Percentiles rank a stretch among this genome's conserved stretches.
These are phyloP conservation scores for Tuberolachnus salignus DNA, from an alignment of 2,888 invertebrate genomes.

Conservation along the genomic window DNA sequence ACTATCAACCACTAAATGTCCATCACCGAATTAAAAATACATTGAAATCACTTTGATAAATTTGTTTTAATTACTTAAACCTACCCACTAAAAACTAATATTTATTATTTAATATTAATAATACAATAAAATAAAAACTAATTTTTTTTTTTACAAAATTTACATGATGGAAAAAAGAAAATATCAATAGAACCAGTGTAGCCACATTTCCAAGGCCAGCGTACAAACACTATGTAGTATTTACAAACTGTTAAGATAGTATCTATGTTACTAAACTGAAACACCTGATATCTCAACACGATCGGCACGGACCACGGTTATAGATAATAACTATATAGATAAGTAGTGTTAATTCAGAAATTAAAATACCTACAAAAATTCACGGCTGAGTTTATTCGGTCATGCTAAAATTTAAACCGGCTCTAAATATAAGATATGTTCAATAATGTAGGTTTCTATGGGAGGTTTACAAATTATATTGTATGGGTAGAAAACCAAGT, in stretches of 20 bases:
- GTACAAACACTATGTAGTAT: constrained; percentile 52
- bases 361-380: no score
- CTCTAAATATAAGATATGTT: no score
- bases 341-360: no score
- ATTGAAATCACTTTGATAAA: not conserved
- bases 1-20: not conserved
- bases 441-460: no score
- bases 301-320: no score
- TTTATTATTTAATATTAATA: constrained; percentile 18
- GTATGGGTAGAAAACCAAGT: no score
- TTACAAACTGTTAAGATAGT: constrained; percentile 27
- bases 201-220: constrained; percentile 55
- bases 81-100: constrained; percentile 37
- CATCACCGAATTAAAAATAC: not conserved
- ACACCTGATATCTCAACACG: constrained; percentile 9
- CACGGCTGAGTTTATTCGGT: no score
- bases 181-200: constrained; percentile 55
- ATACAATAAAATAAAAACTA: not conserved
- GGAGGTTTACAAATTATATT: no score
- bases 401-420: no score
- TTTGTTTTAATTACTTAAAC: constrained; percentile 1
- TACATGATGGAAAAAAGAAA: constrained; percentile 54
- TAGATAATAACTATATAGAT: no score
- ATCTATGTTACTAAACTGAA: no score
- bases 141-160: constrained; percentile 32